These are phyloP conservation scores for Cathartes aura DNA, from an alignment of 2,113 vertebrate species.

Conservation along the genomic window DNA sequence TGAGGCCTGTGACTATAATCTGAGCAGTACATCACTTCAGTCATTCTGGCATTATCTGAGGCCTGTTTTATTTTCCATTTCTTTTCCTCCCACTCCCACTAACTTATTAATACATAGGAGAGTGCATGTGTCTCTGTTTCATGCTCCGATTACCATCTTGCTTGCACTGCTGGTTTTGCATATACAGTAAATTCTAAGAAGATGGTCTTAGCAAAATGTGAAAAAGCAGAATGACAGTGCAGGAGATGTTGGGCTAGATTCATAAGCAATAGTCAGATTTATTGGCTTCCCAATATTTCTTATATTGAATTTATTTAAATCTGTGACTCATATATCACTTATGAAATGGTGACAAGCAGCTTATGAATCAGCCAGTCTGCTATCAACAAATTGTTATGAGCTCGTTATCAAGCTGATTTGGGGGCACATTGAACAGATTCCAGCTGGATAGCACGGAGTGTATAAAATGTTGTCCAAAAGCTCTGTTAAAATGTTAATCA, in stretches of 20 bases:
- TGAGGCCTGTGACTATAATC: conserved; percentile 56
- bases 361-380: conserved; percentile 57
- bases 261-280: conserved; percentile 59
- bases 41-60: conserved; percentile 63
- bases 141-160: conserved; percentile 60
- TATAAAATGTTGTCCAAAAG: conserved; percentile 18
- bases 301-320: conserved; percentile 69
- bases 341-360: conserved; percentile 30
- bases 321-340: conserved; percentile 43
- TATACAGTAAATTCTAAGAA: conserved; percentile 64
- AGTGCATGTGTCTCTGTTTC: conserved; percentile 62
- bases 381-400: conserved; percentile 50
- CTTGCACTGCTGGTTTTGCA: conserved; percentile 66
- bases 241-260: conserved; percentile 49
- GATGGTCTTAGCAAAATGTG: conserved; percentile 56
- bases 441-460: conserved; percentile 18
- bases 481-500: conserved; percentile 48
- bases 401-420: conserved; percentile 51
- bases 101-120: conserved; percentile 70
- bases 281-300: conserved; percentile 38
- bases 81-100: not conserved
- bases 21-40: conserved; percentile 71
- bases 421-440: not conserved
- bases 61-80: conserved; percentile 64
- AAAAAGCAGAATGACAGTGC: conserved; percentile 55